Evolutionary conservation across 2,888 invertebrate species (phyloP).

Genomic region (Aphrophora alni): DNA sequence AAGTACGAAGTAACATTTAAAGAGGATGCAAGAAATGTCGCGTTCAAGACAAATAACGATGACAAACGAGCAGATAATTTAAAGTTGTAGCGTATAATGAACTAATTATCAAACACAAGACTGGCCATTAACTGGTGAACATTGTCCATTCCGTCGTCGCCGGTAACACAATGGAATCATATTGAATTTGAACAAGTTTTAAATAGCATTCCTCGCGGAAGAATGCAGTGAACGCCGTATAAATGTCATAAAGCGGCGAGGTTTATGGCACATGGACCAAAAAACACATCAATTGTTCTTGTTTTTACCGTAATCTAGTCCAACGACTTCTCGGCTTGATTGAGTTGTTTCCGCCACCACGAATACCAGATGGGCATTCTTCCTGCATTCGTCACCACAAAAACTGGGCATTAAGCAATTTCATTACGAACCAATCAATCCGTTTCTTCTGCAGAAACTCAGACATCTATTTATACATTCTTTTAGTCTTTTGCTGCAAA

Average conservation of each 20-base stretch:
- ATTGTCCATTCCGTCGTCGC: background rate
- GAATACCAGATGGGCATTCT: constrained; percentile 2
- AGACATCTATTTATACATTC: background rate
- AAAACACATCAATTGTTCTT: constrained; percentile 9
- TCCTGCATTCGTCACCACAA: background rate
- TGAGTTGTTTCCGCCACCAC: constrained; percentile 2
- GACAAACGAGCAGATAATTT: background rate
- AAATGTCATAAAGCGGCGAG: background rate
- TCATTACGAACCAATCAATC: constrained; percentile 2
- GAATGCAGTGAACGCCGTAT: background rate
- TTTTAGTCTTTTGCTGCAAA: background rate
- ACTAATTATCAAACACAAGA: background rate
- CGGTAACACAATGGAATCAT: background rate
- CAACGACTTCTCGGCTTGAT: constrained; percentile 5
- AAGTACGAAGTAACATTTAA: background rate
- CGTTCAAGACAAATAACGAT: background rate
- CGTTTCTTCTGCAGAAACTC: background rate
- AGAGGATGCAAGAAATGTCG: background rate
- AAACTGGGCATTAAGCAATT: background rate
- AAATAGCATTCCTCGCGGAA: background rate
- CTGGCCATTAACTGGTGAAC: background rate
- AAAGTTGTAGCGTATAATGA: background rate
- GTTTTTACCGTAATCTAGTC: constrained; percentile 6
- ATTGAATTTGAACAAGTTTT: constrained; percentile 2
- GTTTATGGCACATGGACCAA: background rate